Evolutionary conservation across 2,113 vertebrate species (phyloP).

Genomic region (Columba janthina): DNA sequence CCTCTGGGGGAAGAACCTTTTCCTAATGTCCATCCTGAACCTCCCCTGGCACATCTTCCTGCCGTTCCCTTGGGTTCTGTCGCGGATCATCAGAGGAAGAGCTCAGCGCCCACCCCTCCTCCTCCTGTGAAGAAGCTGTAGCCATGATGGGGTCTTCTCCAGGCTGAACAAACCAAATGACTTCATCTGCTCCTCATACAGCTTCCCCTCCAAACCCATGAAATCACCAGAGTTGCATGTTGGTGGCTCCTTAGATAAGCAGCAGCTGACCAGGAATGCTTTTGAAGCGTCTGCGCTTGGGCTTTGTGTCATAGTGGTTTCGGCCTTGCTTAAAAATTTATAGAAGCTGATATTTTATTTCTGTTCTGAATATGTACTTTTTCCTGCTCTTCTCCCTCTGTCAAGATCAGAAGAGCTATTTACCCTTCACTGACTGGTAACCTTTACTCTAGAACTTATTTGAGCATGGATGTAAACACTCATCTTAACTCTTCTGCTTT

Average conservation of each 20-base stretch:
- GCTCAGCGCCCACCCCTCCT: no score
- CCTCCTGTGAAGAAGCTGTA: no score
- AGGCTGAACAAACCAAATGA: no score
- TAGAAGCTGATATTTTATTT: fast-evolving
- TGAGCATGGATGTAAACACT: neutral
- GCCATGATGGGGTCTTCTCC: no score
- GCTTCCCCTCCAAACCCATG: no score
- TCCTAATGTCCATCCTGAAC: no score
- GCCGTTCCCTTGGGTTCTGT: no score
- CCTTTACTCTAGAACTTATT: fast-evolving
- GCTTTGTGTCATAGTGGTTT: neutral
- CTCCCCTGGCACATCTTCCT: no score
- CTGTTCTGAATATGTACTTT: fast-evolving
- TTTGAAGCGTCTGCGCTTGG: fast-evolving
- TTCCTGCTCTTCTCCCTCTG: fast-evolving
- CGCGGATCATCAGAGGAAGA: no score
- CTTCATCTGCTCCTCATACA: no score
- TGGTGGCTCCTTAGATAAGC: fast-evolving
- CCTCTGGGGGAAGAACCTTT: no score
- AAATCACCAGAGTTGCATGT: fast-evolving
- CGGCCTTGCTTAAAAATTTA: fast-evolving
- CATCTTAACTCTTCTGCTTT: neutral
- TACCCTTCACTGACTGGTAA: fast-evolving
- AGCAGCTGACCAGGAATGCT: fast-evolving
- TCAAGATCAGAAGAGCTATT: fast-evolving